Evolutionary conservation across 64 coral and sea anemone genomes (phyloP).

Genomic region (Dendronephthya gigantea): DNA sequence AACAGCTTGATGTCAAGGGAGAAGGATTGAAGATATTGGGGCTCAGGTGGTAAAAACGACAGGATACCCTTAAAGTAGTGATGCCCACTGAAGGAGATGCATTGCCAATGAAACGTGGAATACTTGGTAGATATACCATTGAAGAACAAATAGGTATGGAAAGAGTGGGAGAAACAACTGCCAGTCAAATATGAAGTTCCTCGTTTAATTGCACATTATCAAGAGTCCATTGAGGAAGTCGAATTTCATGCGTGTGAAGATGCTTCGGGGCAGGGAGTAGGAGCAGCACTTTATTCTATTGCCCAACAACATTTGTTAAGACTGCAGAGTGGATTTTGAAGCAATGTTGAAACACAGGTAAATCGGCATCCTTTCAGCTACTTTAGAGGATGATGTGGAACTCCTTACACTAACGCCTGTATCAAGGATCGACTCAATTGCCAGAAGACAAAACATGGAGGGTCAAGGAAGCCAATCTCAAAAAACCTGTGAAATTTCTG

Average conservation of each 20-base stretch:
- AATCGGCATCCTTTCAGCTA: conserved; percentile 27
- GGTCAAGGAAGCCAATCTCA: conserved; percentile 24
- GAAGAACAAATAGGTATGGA: not conserved
- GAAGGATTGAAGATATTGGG: not conserved
- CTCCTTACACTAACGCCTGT: conserved; percentile 33
- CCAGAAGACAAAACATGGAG: conserved; percentile 22
- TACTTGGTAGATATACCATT: not conserved
- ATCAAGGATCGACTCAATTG: conserved; percentile 27
- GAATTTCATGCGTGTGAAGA: not conserved
- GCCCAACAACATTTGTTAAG: not conserved
- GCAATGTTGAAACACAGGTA: conserved; percentile 33
- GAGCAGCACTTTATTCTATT: conserved; percentile 4
- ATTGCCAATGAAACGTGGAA: not conserved
- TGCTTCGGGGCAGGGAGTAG: not conserved
- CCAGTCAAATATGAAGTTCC: not conserved
- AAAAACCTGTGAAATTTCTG: conserved; percentile 32
- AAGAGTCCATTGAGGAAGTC: not conserved
- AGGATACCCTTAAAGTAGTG: not conserved
- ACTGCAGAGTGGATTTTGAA: not conserved
- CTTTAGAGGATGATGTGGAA: conserved; percentile 45
- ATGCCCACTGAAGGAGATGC: not conserved
- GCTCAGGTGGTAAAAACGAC: not conserved
- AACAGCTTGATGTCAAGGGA: not conserved
- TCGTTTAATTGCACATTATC: not conserved
- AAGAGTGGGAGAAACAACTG: not conserved